A percentile compares a stretch with the other conserved stretches of the same genome.
Conservation (phyloP, 2,113 vertebrate species). For the Channa maculata region DNA sequence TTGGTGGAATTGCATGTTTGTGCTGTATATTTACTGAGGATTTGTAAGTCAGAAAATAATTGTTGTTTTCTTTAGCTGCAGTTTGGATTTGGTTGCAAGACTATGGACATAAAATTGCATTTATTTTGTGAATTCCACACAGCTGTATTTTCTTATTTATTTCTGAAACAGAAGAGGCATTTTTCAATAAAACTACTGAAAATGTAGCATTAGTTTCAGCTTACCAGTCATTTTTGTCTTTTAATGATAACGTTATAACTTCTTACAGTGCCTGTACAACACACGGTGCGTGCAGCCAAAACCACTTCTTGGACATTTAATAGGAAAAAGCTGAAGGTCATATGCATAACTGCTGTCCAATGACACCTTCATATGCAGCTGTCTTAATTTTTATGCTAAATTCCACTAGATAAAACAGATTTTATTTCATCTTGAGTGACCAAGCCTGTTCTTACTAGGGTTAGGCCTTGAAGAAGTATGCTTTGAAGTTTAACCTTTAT, state of each 20-base stretch:
- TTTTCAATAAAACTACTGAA: slow-evolving; percentile 99
- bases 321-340: neutral
- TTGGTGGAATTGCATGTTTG: slow-evolving; percentile 97
- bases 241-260: neutral
- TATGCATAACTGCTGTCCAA: neutral
- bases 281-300: neutral
- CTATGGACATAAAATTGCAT: slow-evolving; percentile 97
- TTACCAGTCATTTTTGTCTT: slow-evolving; percentile 20
- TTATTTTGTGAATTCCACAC: slow-evolving; percentile 99
- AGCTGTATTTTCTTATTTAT: slow-evolving; percentile 99
- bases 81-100: slow-evolving; percentile 96
- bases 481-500: slow-evolving; percentile 55
- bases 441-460: slow-evolving; percentile 18
- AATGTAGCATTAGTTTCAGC: slow-evolving; percentile 80
- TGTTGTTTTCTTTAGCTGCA: slow-evolving; percentile 89
- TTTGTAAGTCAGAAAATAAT: slow-evolving; percentile 89
- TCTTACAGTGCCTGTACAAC: neutral
- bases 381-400: neutral
- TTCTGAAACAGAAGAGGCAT: slow-evolving; percentile 99
- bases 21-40: slow-evolving; percentile 99
- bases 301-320: neutral
- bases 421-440: slow-evolving; percentile 27
- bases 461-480: neutral
- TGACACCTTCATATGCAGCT: neutral
- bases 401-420: slow-evolving; percentile 4